Conservation (phyloP, 2,113 vertebrate genomes). For the Hirundichthys speculiger region DNA sequence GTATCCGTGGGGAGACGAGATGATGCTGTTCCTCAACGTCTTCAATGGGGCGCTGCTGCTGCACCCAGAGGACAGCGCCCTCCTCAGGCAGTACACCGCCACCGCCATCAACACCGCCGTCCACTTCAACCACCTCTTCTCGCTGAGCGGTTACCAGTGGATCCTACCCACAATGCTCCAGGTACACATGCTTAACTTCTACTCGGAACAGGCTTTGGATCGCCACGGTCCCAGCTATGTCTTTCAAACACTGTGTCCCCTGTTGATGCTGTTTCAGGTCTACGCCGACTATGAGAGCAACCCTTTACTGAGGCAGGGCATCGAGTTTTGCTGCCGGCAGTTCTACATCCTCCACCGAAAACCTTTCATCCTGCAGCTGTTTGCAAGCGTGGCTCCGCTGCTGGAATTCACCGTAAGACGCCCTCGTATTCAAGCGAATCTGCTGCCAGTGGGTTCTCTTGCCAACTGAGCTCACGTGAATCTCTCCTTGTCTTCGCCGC, state of each 20-base stretch:
- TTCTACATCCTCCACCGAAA: constrained; percentile 98
- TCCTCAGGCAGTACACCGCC: constrained; percentile 94
- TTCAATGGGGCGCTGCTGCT: constrained; percentile 96
- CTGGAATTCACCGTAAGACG: constrained; percentile 93
- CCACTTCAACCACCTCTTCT: constrained; percentile 99
- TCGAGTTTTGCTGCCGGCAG: constrained; percentile 95
- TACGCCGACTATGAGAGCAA: constrained; percentile 98
- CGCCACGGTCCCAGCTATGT: too few species aligned
- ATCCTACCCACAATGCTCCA: constrained; percentile 98
- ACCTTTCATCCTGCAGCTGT: constrained; percentile 95
- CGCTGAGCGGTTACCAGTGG: constrained; percentile 98
- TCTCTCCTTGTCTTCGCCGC: background rate
- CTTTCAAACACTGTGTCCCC: background rate
- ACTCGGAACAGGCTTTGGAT: too few species aligned
- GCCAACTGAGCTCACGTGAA: background rate
- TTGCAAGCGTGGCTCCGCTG: constrained; percentile 95
- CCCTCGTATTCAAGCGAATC: background rate
- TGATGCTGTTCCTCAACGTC: constrained; percentile 98
- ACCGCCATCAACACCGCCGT: constrained; percentile 97
- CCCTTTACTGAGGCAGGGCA: constrained; percentile 90
- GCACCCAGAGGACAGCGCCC: constrained; percentile 95
- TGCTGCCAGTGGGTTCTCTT: background rate
- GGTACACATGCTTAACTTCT: too few species aligned
- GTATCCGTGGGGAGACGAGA: constrained; percentile 98
- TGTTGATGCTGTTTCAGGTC: constrained; percentile 79